phyloP scores from a whole-genome alignment of 2,797 vertebrate species.

The Ambastaia sidthimunki region DNA sequence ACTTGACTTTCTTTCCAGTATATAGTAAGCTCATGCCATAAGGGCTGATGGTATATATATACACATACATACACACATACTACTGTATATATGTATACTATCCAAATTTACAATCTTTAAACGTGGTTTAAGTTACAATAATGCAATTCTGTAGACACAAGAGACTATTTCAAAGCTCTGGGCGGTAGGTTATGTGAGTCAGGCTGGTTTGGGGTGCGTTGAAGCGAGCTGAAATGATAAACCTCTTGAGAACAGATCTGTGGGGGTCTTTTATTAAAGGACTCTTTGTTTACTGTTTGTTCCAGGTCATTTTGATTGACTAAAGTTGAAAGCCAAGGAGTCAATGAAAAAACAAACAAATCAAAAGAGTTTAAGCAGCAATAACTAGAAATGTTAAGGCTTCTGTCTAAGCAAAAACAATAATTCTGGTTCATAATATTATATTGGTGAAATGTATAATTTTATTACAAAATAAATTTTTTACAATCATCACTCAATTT shows the following conservation, averaged over 20 bases:
- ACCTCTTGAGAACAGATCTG: conserved; percentile 65
- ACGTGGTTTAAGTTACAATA: neutral
- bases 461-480: too few species aligned
- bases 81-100: too few species aligned
- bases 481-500: too few species aligned
- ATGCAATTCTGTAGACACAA: neutral
- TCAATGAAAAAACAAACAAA: neutral
- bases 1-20: conserved; percentile 32
- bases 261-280: conserved; percentile 72
- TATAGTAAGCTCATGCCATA: neutral
- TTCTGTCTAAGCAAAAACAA: too few species aligned
- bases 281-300: conserved; percentile 77
- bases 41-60: neutral
- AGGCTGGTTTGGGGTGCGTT: conserved; percentile 14
- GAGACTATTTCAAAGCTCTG: too few species aligned
- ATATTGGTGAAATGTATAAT: too few species aligned
- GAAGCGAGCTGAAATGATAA: conserved; percentile 69
- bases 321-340: conserved; percentile 70
- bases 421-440: too few species aligned
- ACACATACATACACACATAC: too few species aligned
- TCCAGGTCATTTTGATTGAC: conserved; percentile 74
- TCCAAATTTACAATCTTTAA: too few species aligned
- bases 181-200: neutral
- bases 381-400: too few species aligned
- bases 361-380: neutral